These are phyloP conservation scores for Poecile atricapillus DNA, from an alignment of 2,113 vertebrate genomes.

Conservation along the genomic window DNA sequence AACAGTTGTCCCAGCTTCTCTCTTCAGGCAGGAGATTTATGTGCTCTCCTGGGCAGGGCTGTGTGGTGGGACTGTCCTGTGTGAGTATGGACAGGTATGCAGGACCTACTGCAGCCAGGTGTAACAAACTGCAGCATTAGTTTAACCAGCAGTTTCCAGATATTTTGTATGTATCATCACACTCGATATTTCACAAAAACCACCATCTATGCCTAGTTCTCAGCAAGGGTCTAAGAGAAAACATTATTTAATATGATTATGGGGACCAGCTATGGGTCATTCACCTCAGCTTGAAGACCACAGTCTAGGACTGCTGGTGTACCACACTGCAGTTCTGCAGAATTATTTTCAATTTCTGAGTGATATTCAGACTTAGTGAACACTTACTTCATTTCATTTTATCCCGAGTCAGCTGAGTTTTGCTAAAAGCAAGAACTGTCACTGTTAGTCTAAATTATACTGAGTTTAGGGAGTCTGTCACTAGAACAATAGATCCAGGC, in stretches of 20 bases:
- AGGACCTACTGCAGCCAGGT: neutral
- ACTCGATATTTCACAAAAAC: neutral
- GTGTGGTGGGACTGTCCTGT: neutral
- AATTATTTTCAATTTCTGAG: neutral
- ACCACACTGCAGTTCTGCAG: neutral
- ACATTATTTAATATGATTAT: neutral
- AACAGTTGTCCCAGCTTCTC: neutral
- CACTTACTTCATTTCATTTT: neutral
- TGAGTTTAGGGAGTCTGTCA: slow-evolving; percentile 32
- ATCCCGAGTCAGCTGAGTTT: slow-evolving; percentile 2
- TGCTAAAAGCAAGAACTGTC: slow-evolving; percentile 49
- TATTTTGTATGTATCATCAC: neutral
- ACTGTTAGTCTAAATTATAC: slow-evolving; percentile 32
- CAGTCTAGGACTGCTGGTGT: neutral
- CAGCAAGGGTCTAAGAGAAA: neutral
- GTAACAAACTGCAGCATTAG: neutral
- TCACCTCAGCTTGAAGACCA: neutral
- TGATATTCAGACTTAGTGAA: neutral
- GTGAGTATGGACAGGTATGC: fast-evolving
- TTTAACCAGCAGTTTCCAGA: neutral
- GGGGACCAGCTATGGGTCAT: neutral
- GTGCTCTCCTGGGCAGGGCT: neutral
- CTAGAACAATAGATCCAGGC: slow-evolving; percentile 47
- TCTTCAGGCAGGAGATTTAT: neutral
- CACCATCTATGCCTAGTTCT: neutral